phyloP scores from a whole-genome alignment of 2,797 vertebrate genomes.

The Buceros bicornis region DNA sequence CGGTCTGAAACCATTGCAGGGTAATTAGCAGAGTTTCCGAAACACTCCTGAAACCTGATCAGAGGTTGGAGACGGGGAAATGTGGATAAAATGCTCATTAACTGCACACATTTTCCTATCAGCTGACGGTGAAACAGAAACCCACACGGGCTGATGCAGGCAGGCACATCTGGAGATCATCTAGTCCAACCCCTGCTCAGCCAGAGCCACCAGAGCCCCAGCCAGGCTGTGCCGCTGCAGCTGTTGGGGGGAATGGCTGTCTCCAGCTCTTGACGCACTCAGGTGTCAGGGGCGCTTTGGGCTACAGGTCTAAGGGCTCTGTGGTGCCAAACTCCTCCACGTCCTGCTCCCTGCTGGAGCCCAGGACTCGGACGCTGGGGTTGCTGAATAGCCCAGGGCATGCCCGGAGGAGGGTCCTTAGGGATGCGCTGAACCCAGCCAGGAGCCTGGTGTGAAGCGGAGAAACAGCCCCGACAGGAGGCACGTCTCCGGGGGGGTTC shows the following conservation, averaged over 20 bases:
- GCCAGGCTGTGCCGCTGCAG: neutral
- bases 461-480: neutral
- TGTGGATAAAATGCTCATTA: neutral
- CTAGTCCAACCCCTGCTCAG: neutral
- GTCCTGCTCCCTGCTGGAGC: neutral
- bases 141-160: neutral
- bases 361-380: neutral
- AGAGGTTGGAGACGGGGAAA: neutral
- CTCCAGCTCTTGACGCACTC: neutral
- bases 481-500: neutral
- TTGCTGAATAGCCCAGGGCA: rapidly evolving
- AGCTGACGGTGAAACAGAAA: neutral
- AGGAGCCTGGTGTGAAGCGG: neutral
- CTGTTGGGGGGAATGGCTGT: neutral
- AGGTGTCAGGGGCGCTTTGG: neutral
- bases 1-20: neutral
- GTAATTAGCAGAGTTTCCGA: neutral
- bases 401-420: neutral
- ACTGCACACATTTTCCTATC: neutral
- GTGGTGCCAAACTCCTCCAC: neutral
- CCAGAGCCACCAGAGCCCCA: neutral
- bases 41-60: neutral
- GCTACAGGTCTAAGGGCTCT: neutral
- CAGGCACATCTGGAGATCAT: neutral
- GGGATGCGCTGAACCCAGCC: neutral